A percentile compares a stretch with the other conserved stretches of the same genome.
Conservation (phyloP, 2,113 vertebrate genomes). For the Camarhynchus parvulus region DNA sequence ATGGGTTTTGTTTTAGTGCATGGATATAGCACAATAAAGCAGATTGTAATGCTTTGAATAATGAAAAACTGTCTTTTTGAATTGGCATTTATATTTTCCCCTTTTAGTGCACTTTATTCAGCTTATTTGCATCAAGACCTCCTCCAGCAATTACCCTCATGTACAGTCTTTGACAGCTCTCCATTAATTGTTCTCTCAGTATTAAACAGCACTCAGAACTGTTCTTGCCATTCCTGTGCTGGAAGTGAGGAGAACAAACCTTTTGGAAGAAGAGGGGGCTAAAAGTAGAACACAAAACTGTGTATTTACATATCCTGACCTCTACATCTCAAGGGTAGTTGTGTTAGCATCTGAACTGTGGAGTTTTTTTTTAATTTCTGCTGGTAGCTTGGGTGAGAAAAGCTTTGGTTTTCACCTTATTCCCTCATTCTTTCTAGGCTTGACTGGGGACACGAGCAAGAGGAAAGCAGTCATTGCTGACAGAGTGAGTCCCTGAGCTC, state of each 20-base stretch:
- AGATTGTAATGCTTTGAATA: background rate
- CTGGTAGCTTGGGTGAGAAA: background rate
- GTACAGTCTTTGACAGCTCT: background rate
- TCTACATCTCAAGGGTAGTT: background rate
- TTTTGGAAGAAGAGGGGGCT: background rate
- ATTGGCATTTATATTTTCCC: background rate
- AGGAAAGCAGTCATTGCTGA: conserved; percentile 88
- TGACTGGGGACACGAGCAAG: conserved; percentile 88
- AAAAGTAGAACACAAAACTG: background rate
- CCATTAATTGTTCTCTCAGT: background rate
- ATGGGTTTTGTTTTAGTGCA: background rate
- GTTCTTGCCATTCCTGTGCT: background rate
- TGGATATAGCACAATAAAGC: background rate
- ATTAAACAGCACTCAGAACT: background rate
- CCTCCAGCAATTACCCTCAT: background rate
- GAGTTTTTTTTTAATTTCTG: background rate
- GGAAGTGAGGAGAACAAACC: background rate
- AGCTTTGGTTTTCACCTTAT: background rate
- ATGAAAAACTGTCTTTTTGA: background rate
- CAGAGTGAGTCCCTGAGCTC: conserved; percentile 79
- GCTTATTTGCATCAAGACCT: background rate
- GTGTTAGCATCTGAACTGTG: background rate
- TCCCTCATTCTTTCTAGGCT: conserved; percentile 72
- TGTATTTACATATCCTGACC: background rate
- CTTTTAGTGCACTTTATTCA: background rate